Percentiles rank a stretch among this genome's conserved stretches.
phyloP scores from a whole-genome alignment of 2,113 vertebrate genomes.

The Dromiciops gliroides region DNA sequence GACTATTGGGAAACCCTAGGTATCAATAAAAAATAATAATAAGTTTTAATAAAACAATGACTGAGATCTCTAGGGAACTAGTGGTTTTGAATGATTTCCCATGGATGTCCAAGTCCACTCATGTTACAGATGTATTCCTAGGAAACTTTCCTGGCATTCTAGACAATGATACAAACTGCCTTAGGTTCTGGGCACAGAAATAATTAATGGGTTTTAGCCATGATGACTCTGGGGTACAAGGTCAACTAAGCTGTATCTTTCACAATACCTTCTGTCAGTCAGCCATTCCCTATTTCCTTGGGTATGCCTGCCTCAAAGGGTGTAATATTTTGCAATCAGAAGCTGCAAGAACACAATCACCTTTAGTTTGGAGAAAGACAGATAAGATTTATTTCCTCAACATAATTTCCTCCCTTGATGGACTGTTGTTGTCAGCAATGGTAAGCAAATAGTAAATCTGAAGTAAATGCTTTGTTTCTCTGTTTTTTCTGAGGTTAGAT shows the following conservation, averaged over 20 bases:
- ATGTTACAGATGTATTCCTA: neutral
- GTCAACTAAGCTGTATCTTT: neutral
- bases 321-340: neutral
- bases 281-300: neutral
- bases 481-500: neutral
- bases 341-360: neutral
- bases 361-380: neutral
- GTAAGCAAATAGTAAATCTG: neutral
- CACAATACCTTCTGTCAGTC: neutral
- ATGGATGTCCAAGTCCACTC: neutral
- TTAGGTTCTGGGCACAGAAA: neutral
- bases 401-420: neutral
- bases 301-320: neutral
- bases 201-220: neutral
- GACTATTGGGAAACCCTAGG: neutral
- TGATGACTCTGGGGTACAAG: neutral
- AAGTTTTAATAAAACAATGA: neutral
- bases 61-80: neutral
- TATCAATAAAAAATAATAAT: neutral
- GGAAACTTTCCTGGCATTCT: neutral
- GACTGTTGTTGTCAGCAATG: neutral
- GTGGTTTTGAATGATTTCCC: neutral
- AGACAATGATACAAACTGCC: neutral
- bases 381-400: neutral
- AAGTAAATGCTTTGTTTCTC: neutral